Percentiles rank a stretch among this genome's conserved stretches.
phyloP scores from a whole-genome alignment of 2,888 invertebrate genomes.

The Heliconius ismenius region DNA sequence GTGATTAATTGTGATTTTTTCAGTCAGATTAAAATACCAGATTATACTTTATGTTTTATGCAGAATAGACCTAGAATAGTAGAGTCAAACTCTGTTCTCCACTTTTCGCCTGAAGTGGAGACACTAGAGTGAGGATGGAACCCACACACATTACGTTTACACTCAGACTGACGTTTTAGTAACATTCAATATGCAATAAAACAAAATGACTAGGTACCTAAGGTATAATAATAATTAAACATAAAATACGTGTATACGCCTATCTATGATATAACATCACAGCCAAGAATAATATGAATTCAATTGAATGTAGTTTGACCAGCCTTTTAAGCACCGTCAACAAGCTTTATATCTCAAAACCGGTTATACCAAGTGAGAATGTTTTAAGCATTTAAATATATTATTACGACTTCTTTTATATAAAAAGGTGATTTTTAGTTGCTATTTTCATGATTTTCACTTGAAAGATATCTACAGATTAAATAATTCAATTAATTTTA shows the following conservation, averaged over 20 bases:
- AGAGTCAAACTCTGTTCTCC: no score
- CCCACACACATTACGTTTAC: no score
- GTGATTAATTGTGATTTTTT: background rate
- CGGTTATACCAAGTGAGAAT: slow-evolving; percentile 33
- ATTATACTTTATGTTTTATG: no score
- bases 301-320: slow-evolving; percentile 33
- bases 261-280: slow-evolving; percentile 13
- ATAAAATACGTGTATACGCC: background rate
- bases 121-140: no score
- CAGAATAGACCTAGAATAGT: no score
- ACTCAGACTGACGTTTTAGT: no score
- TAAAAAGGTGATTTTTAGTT: background rate
- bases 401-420: slow-evolving; percentile 16
- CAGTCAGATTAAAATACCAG: background rate
- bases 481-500: no score
- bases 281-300: slow-evolving; percentile 18
- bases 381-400: slow-evolving; percentile 22
- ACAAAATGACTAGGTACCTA: background rate
- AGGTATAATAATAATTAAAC: background rate
- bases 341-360: slow-evolving; percentile 32
- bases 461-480: no score
- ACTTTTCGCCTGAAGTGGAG: no score
- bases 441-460: no score
- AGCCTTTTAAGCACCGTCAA: slow-evolving; percentile 32
- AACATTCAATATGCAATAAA: background rate